A percentile compares a stretch with the other conserved stretches of the same genome.
phyloP scores from a whole-genome alignment of 92 coral and sea anemone species.

The Muricea muricata region DNA sequence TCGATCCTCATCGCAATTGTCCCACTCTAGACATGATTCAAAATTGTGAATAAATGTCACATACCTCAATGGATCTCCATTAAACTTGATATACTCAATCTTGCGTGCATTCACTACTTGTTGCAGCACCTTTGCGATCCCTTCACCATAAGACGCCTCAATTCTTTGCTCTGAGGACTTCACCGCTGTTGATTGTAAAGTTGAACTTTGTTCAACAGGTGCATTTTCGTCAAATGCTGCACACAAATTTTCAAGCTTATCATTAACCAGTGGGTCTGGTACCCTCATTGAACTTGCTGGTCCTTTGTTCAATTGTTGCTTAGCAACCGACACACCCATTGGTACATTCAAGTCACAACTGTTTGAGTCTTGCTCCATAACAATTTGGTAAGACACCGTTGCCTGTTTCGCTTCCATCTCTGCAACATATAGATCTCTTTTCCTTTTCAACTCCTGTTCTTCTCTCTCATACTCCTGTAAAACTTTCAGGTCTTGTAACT shows the following conservation, averaged over 20 bases:
- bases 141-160: neutral
- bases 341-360: neutral
- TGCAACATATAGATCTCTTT: neutral
- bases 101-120: slow-evolving; percentile 64
- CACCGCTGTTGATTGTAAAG: neutral
- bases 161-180: neutral
- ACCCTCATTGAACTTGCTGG: no score
- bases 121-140: slow-evolving; percentile 9
- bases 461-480: neutral
- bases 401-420: slow-evolving; percentile 15
- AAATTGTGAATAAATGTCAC: slow-evolving; percentile 48
- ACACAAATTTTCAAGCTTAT: neutral
- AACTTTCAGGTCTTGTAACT: neutral
- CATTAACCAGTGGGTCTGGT: no score
- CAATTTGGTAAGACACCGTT: neutral
- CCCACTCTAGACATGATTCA: slow-evolving; percentile 55
- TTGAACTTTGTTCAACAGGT: neutral
- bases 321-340: neutral
- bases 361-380: neutral
- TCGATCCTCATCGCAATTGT: slow-evolving; percentile 52
- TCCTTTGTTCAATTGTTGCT: neutral
- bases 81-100: slow-evolving; percentile 64
- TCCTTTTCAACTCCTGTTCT: neutral
- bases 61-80: slow-evolving; percentile 65
- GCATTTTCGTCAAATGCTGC: neutral